Percentiles rank a stretch among this genome's conserved stretches.
Conservation (phyloP, 2,113 vertebrate species). For the Dasyprocta punctata region DNA sequence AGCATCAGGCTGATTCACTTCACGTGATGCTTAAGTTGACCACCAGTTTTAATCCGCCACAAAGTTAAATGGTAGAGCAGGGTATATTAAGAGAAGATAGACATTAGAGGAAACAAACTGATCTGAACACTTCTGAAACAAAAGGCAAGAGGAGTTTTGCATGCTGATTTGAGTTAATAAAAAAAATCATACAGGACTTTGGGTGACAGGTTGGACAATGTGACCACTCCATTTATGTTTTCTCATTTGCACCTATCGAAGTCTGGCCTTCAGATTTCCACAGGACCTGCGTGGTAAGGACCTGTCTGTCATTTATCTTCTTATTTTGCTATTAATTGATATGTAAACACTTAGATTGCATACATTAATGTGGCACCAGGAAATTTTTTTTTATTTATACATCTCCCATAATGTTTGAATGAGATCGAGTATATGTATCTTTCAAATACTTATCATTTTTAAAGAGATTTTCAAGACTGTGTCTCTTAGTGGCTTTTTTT, state of each 20-base stretch:
- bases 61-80: background rate
- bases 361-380: background rate
- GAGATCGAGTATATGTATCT: background rate
- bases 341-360: no score
- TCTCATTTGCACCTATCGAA: background rate
- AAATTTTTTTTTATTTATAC: background rate
- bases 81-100: background rate
- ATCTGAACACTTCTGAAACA: background rate
- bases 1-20: no score
- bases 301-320: background rate
- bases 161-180: background rate
- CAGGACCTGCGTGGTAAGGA: background rate
- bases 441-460: background rate
- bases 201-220: background rate
- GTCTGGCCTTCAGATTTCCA: background rate
- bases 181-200: background rate
- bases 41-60: no score
- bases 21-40: no score
- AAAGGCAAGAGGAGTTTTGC: background rate
- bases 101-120: background rate
- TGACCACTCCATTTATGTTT: background rate
- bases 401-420: background rate
- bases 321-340: background rate
- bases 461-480: background rate
- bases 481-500: background rate